Evolutionary conservation across 2,888 invertebrate genomes (phyloP), one percentile per base, ranked within the genome.

Genomic region (Operophtera brumata): DNA sequence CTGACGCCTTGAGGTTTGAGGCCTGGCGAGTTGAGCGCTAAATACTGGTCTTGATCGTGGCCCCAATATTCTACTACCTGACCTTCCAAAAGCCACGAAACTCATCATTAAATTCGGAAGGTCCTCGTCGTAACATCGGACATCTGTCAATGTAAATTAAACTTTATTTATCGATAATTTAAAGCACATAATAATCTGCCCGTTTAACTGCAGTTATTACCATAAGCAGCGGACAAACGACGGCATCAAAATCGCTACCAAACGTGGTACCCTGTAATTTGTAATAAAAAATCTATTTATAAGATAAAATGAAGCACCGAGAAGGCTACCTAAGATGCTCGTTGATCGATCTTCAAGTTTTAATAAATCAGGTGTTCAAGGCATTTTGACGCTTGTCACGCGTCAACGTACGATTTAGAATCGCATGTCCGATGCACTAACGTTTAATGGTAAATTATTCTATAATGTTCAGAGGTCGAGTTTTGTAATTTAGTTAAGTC

Each of bases 221-320:
- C 61, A 64, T 74, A 72, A 68, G 77, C 68, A 68, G 65, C 66
- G 73, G 69, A 67, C 67, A 62, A 65, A 63, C 62, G 75, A 69
- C 73, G 71, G 81, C 80, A 79, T 80, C 85, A 72, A 86, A 86
- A 87, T 86, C 86, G 87, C 87, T 88, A 88, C 88, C 86, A 87
- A 87, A 86, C 82, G 81, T 75, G 80, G 86, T 86, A 89, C 86
- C 90, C 90, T 87, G 82, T 90, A 89, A 90, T 90, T 90, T 90
- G 82, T 86, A 80, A 84, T 87, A 88, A 88, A 90, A 89, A 90
- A 88, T 88, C 87, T 89, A 89, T 90, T 89, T 90, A 90, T 87
- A 85, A 88, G 86, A 26, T 83, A 87, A 89, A 87, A 89, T 86
- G 83, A 87, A 82, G 83, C 82, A 84, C 79, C 77, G 78, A 77